These are phyloP conservation scores for Himalopsyche tibetana DNA, from an alignment of 2,888 invertebrate species.

Conservation along the genomic window DNA sequence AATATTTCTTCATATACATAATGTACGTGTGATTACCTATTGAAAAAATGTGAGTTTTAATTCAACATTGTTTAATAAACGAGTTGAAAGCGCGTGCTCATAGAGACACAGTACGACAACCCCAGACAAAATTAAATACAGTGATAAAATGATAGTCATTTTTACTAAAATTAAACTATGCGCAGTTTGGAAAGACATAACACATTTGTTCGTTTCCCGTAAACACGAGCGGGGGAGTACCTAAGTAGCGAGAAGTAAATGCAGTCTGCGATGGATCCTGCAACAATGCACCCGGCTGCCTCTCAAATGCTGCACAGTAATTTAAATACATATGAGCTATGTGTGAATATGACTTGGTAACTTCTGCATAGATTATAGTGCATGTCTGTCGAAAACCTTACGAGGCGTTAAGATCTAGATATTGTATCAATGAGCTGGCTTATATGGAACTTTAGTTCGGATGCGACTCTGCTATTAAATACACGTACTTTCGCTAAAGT, in stretches of 20 bases:
- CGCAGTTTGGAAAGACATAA: too few relatives aligned
- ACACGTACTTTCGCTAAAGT: background rate
- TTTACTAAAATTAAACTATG: too few relatives aligned
- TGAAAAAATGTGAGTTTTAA: too few relatives aligned
- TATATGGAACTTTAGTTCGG: background rate
- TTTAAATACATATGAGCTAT: background rate
- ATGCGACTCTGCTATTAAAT: background rate
- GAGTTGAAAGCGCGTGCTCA: too few relatives aligned
- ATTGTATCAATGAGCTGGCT: background rate
- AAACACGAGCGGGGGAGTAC: background rate
- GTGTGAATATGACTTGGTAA: background rate
- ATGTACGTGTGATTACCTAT: too few relatives aligned
- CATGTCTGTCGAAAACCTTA: background rate
- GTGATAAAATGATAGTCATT: too few relatives aligned
- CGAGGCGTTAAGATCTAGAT: background rate
- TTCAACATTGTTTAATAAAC: too few relatives aligned
- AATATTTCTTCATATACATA: too few relatives aligned
- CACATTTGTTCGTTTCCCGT: too few relatives aligned
- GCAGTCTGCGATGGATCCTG: background rate
- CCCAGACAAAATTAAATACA: too few relatives aligned
- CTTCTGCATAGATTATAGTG: background rate
- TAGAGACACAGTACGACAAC: too few relatives aligned
- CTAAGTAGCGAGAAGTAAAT: background rate
- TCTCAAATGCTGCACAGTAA: conserved; percentile 1
- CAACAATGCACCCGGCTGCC: background rate